Evolutionary conservation across 2,113 vertebrate species (phyloP).

Genomic region (Leucosticte australis): DNA sequence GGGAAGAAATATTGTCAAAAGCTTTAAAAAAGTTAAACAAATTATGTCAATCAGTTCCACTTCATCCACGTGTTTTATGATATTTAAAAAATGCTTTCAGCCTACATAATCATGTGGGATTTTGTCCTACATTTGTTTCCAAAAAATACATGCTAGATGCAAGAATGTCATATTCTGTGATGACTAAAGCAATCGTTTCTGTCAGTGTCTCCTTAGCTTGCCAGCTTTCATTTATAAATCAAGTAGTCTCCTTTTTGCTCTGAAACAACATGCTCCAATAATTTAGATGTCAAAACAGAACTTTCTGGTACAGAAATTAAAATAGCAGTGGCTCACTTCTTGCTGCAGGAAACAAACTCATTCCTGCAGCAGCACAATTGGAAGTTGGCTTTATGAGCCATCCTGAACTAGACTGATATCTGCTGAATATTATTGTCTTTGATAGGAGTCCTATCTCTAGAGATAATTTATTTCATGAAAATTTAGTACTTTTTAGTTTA

Average conservation of each 20-base stretch:
- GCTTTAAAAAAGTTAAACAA: background rate
- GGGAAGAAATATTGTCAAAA: background rate
- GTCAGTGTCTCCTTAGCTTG: conserved; percentile 22
- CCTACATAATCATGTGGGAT: background rate
- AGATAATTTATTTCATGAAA: background rate
- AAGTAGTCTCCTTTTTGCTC: conserved; percentile 2
- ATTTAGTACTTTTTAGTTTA: background rate
- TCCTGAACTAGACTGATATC: background rate
- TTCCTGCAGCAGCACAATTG: background rate
- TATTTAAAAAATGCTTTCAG: conserved; percentile 17
- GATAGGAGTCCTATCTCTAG: background rate
- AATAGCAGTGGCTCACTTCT: background rate
- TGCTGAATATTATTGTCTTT: background rate
- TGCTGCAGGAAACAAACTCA: background rate
- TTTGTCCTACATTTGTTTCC: conserved; percentile 31
- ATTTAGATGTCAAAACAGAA: conserved; percentile 14
- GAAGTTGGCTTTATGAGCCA: background rate
- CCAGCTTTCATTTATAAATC: conserved; percentile 54
- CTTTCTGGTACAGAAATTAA: conserved; percentile 33
- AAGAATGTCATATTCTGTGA: background rate
- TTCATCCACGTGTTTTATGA: background rate
- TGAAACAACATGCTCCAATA: conserved; percentile 23
- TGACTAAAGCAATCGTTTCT: conserved; percentile 48
- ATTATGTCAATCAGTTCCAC: background rate
- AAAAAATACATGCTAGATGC: conserved; percentile 10